These are phyloP conservation scores for Zaprionus davidi DNA, from an alignment of 1,140 invertebrate species.

Conservation along the genomic window DNA sequence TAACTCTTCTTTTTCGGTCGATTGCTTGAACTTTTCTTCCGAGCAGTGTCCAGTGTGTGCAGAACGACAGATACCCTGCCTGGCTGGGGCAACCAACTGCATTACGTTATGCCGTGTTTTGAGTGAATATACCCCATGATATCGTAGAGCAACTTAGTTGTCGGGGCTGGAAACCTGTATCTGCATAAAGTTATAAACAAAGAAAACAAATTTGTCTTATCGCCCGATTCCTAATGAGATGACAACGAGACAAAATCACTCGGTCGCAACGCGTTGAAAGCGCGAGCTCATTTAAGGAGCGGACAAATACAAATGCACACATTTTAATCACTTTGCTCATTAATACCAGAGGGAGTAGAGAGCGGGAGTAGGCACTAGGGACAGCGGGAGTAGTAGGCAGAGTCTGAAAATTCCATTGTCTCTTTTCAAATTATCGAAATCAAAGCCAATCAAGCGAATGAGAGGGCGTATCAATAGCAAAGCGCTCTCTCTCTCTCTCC, in stretches of 20 bases:
- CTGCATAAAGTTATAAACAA: conserved; percentile 82
- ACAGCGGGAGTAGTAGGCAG: neutral
- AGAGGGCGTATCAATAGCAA: conserved; percentile 1
- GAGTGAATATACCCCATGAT: neutral
- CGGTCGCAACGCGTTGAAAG: conserved; percentile 71
- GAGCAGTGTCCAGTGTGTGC: neutral
- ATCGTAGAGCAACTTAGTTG: neutral
- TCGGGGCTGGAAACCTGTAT: conserved; percentile 61
- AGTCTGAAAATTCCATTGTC: conserved; percentile 17
- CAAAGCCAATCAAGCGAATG: conserved; percentile 6
- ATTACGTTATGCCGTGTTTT: neutral
- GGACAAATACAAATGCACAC: conserved; percentile 83
- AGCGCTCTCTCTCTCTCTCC: neutral
- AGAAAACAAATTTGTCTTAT: conserved; percentile 84
- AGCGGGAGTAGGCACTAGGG: neutral
- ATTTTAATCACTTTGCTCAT: conserved; percentile 82
- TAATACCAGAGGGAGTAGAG: conserved; percentile 51
- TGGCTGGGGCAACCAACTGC: neutral
- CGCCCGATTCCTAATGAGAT: conserved; percentile 82
- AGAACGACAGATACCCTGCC: conserved; percentile 34
- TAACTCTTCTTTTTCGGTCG: conserved; percentile 47
- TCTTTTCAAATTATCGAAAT: conserved; percentile 21
- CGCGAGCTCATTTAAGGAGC: conserved; percentile 81
- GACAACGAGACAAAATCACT: conserved; percentile 81
- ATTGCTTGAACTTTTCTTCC: conserved; percentile 34